Evolutionary conservation across 2,888 invertebrate genomes (phyloP).

Genomic region (Patella depressa): DNA sequence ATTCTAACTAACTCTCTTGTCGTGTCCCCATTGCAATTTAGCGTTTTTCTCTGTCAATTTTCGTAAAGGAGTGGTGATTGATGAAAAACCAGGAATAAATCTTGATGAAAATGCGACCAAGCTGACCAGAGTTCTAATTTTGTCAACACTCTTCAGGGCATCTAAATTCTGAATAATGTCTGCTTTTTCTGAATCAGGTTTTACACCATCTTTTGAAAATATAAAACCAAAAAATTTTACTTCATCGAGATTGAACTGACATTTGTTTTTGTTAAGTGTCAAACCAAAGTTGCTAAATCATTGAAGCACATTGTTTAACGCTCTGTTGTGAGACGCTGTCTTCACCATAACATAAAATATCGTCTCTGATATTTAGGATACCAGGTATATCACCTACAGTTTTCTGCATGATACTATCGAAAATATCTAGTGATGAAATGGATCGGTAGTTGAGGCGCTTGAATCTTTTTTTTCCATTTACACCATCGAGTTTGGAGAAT

Average conservation of each 20-base stretch:
- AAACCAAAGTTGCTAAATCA: not conserved
- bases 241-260: not conserved
- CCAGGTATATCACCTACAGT: conserved; percentile 32
- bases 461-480: conserved; percentile 24
- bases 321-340: conserved; percentile 33
- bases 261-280: not conserved
- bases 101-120: too few species aligned
- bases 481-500: conserved; percentile 12
- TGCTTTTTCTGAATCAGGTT: not conserved
- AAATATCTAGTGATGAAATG: conserved; percentile 38
- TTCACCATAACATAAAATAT: conserved; percentile 42
- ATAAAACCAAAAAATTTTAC: not conserved
- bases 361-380: conserved; percentile 42
- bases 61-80: too few species aligned
- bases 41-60: conserved; percentile 19
- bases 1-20: too few species aligned
- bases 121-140: not conserved
- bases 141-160: not conserved
- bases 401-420: conserved; percentile 40
- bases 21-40: conserved; percentile 34
- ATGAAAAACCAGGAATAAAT: too few species aligned
- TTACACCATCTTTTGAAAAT: not conserved
- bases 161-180: not conserved
- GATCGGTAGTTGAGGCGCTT: conserved; percentile 43
- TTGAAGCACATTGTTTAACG: too few species aligned